Evolutionary conservation across 2,888 invertebrate genomes (phyloP), one percentile per base, ranked within the genome.

Genomic region (Fabriciana adippe): DNA sequence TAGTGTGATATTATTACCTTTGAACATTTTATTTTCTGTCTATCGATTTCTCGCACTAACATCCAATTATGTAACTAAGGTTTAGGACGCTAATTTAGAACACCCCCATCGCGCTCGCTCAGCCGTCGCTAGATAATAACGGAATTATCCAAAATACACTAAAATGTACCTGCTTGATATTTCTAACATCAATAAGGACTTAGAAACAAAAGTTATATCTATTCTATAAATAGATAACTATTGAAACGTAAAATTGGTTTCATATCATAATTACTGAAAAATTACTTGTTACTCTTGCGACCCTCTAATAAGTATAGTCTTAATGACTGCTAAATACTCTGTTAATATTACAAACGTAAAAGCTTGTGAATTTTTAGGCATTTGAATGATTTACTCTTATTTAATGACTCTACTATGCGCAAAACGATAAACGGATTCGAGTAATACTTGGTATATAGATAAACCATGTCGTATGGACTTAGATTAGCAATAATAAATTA

Each of bases 71-170:
- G 64, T 72, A 72, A 63, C 69, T 69, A 65, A 64, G 64, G 69
- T 57, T 72, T 69, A 60, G 67, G 67, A 78, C 72, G 68, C 73
- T 72, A 78, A 78, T 79, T 80, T 75, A 72, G 75, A 73, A 73
- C 74, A 78, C 78, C 78, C 77, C 78, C 79, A 72, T 70, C 72
- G 70, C 72, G 72, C 72, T 71, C 79, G 79, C 76, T 78, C 78
- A 76, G 68, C 79, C 78, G 78, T 79, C 71, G 75, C 73, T 78
- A 74, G 80, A 80, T 81, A 81, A 76, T 76, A 74, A 67, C 61
- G 71, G 73, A 76, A 74, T 75, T 74, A 73, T 68, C 68, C 64
- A 62, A 66, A 70, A 65, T 59, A 55, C 55, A 70, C 63, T 65
- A 51, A n/a, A 65, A 65, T 62, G 54, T 66, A 60, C 54, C 54